Conservation (phyloP, 2,113 vertebrate species). For the Manacus vitellinus region DNA sequence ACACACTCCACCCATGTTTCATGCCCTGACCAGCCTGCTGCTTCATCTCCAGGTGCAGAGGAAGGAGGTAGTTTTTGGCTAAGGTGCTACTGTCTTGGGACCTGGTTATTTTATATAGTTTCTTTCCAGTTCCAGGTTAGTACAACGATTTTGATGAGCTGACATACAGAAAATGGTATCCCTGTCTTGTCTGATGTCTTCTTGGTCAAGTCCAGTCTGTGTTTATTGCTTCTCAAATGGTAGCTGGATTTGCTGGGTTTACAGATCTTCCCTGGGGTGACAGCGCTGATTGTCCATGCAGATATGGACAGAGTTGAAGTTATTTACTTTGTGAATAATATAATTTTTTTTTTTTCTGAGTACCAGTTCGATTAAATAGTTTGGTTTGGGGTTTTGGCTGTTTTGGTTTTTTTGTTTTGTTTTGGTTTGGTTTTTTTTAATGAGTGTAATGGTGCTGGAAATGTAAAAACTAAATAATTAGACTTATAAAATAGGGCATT, state of each 20-base stretch:
- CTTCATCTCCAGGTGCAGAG: background rate
- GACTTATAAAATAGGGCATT: background rate
- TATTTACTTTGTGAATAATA: background rate
- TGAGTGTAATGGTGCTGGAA: background rate
- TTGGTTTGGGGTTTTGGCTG: background rate
- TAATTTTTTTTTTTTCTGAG: accelerated
- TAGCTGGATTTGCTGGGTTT: background rate
- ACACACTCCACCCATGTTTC: background rate
- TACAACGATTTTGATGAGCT: background rate
- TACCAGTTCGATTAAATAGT: background rate
- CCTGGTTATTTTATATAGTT: background rate
- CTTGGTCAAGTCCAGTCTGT: background rate
- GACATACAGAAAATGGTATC: background rate
- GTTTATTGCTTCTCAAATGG: background rate
- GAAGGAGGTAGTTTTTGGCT: background rate
- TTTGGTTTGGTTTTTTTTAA: background rate
- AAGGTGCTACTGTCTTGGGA: background rate
- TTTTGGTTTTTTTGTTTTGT: background rate
- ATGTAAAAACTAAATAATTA: background rate
- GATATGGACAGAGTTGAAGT: background rate
- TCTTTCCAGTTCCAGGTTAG: background rate
- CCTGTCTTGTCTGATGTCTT: background rate
- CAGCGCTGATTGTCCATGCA: background rate
- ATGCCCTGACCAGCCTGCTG: background rate
- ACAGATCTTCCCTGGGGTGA: background rate